Evolutionary conservation across 1,140 invertebrate genomes (phyloP).

Genomic region (Penaeus vannamei): DNA sequence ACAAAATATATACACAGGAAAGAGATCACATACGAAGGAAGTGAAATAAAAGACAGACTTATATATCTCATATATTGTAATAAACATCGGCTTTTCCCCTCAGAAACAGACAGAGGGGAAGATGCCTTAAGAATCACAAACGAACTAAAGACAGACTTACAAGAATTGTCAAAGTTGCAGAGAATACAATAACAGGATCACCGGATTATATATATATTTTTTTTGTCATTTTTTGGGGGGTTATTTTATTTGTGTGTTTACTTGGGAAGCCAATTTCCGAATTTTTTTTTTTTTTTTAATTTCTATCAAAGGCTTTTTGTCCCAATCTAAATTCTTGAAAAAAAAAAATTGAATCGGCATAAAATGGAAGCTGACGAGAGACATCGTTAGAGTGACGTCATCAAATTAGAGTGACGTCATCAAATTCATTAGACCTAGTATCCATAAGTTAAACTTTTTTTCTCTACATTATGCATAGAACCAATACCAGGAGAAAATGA

Average conservation of each 20-base stretch:
- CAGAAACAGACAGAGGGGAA: not conserved
- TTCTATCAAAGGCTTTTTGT: too few species aligned
- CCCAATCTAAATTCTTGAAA: too few species aligned
- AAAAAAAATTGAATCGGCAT: too few species aligned
- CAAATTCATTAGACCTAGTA: too few species aligned
- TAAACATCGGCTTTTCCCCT: slow-evolving; percentile 27
- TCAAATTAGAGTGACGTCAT: too few species aligned
- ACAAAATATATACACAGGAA: slow-evolving; percentile 23
- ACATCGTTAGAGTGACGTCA: too few species aligned
- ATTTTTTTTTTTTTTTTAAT: too few species aligned
- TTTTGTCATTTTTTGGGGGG: not conserved
- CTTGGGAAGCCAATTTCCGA: too few species aligned
- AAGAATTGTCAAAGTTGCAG: slow-evolving; percentile 39
- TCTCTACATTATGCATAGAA: too few species aligned
- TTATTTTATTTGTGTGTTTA: not conserved
- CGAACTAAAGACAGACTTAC: slow-evolving; percentile 61
- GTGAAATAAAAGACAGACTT: slow-evolving; percentile 55
- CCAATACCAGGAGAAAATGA: too few species aligned
- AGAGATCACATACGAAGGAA: slow-evolving; percentile 16
- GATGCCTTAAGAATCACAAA: slow-evolving; percentile 19
- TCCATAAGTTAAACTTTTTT: too few species aligned
- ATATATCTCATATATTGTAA: slow-evolving; percentile 64
- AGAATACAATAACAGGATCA: not conserved
- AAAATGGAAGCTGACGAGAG: too few species aligned
- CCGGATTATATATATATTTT: not conserved